These are phyloP conservation scores for Pentalonia nigronervosa DNA, from an alignment of 1,140 invertebrate species.

Conservation along the genomic window DNA sequence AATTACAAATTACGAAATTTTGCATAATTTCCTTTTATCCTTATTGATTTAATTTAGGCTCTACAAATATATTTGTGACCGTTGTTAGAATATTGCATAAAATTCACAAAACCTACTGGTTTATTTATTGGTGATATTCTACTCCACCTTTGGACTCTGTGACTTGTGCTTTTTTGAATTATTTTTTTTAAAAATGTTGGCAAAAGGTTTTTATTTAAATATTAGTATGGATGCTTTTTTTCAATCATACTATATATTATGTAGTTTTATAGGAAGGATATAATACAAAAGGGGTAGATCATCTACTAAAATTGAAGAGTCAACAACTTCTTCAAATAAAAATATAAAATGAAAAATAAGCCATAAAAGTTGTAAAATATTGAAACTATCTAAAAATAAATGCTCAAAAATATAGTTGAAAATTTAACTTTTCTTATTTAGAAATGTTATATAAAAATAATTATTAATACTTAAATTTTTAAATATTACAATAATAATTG, in stretches of 20 bases:
- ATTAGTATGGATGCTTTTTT: background rate
- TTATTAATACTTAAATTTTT: background rate
- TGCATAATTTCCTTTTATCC: background rate
- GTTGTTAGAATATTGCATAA: background rate
- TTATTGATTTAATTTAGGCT: background rate
- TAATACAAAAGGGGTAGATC: background rate
- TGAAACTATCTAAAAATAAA: background rate
- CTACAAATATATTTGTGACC: background rate
- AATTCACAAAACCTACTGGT: background rate
- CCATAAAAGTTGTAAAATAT: background rate
- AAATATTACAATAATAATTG: background rate
- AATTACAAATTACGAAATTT: background rate
- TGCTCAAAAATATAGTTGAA: background rate
- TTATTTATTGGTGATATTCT: background rate
- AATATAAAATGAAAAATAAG: background rate
- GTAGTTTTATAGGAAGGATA: background rate
- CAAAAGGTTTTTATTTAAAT: background rate
- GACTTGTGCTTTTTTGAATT: too few relatives aligned
- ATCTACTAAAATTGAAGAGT: background rate
- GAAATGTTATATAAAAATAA: background rate
- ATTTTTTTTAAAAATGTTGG: too few relatives aligned
- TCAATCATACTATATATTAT: background rate
- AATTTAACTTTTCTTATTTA: background rate
- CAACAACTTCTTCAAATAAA: background rate
- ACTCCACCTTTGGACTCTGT: background rate